Conservation (phyloP, 2,888 invertebrate species). For the Epinotia ramella region DNA sequence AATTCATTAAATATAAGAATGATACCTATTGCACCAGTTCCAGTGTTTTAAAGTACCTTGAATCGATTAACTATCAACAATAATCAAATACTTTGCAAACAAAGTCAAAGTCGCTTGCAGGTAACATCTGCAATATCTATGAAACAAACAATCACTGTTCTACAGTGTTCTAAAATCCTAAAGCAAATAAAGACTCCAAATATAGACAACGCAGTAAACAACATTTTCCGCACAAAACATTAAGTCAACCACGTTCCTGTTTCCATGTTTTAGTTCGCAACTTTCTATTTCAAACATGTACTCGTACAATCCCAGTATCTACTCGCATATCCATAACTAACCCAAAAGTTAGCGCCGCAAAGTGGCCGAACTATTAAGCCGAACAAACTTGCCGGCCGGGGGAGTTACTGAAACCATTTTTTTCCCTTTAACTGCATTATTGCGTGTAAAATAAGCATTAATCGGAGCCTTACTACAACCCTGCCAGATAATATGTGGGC, state of each 20-base stretch:
- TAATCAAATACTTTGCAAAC: no score
- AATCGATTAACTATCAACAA: no score
- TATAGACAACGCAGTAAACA: not conserved
- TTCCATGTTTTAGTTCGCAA: not conserved
- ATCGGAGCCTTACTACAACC: constrained; percentile 56
- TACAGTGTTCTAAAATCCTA: not conserved
- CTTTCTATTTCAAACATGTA: not conserved
- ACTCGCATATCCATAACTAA: constrained; percentile 16
- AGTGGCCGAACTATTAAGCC: constrained; percentile 46
- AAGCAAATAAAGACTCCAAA: constrained; percentile 1
- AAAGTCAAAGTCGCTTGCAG: no score
- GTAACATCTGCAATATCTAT: no score
- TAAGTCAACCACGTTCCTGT: not conserved
- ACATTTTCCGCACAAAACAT: not conserved
- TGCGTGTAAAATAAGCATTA: constrained; percentile 73
- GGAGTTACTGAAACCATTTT: constrained; percentile 48
- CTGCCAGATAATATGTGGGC: constrained; percentile 35
- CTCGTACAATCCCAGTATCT: not conserved
- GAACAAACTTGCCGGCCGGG: constrained; percentile 38
- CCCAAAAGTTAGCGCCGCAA: constrained; percentile 38
- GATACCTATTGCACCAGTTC: no score
- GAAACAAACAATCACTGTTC: not conserved
- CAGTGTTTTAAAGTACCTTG: no score
- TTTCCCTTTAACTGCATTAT: constrained; percentile 69
- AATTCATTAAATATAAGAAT: no score